Evolutionary conservation across 2,113 vertebrate genomes (phyloP).

Genomic region (Tonatia bakeri): DNA sequence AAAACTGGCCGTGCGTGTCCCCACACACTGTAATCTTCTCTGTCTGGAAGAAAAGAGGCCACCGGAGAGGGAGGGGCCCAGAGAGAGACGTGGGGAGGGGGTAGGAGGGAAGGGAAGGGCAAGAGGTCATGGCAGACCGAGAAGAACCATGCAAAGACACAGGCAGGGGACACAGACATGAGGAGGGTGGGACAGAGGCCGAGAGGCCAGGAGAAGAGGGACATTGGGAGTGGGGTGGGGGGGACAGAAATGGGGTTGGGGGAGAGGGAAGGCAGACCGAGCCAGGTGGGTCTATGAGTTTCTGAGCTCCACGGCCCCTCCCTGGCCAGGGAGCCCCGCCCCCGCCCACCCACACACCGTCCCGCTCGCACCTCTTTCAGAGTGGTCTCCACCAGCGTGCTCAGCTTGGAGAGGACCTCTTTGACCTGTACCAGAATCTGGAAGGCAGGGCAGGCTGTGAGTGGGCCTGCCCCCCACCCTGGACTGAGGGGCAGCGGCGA

Average conservation of each 20-base stretch:
- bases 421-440: conserved; percentile 95
- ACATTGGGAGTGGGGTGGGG: too few species aligned
- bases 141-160: conserved; percentile 29
- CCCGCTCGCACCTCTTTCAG: conserved; percentile 86
- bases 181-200: not conserved
- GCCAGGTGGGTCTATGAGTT: conserved; percentile 3
- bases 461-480: too few species aligned
- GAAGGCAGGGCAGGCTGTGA: conserved; percentile 25
- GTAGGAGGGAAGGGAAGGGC: not conserved
- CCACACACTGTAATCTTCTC: conserved; percentile 96
- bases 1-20: conserved; percentile 95
- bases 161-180: not conserved
- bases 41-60: conserved; percentile 82
- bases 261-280: not conserved
- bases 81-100: conserved; percentile 62
- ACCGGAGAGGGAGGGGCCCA: conserved; percentile 64
- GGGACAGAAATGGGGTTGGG: not conserved
- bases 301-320: not conserved
- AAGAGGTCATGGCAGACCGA: conserved; percentile 21
- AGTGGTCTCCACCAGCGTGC: conserved; percentile 90
- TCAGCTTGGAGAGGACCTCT: conserved; percentile 92
- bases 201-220: not conserved
- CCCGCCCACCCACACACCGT: rapidly evolving
- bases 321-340: not conserved
- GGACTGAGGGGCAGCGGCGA: not conserved